phyloP scores from a whole-genome alignment of 2,888 invertebrate species.

The Neoascia interrupta region DNA sequence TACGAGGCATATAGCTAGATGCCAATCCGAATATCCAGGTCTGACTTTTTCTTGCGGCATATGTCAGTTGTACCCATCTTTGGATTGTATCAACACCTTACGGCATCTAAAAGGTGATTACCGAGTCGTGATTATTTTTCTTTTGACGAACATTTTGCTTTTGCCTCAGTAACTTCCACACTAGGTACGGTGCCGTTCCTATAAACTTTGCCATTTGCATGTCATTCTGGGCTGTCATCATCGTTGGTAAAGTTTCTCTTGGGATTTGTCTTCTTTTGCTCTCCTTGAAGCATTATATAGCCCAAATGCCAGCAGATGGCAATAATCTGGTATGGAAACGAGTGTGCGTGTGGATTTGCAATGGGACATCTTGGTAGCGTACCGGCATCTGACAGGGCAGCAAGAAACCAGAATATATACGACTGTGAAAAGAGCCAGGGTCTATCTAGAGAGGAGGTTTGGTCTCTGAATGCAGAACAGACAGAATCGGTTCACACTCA shows the following conservation, averaged over 20 bases:
- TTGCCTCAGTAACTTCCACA: constrained; percentile 1
- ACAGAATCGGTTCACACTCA: too few relatives aligned
- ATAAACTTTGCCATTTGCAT: constrained; percentile 62
- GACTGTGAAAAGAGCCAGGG: too few relatives aligned
- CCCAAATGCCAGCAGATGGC: too few relatives aligned
- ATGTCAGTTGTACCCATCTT: constrained; percentile 62
- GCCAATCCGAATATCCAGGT: constrained; percentile 4
- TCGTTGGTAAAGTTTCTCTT: constrained; percentile 22
- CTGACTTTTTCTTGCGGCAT: constrained; percentile 35
- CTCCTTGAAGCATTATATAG: too few relatives aligned
- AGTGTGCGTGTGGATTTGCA: too few relatives aligned
- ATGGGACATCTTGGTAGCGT: too few relatives aligned
- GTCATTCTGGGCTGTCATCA: constrained; percentile 31
- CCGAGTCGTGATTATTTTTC: neutral
- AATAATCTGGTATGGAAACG: too few relatives aligned
- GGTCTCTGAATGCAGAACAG: constrained; percentile 5
- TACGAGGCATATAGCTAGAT: constrained; percentile 19
- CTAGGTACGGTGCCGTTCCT: constrained; percentile 3
- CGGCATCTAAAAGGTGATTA: neutral
- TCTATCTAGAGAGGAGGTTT: too few relatives aligned
- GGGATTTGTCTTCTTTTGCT: too few relatives aligned
- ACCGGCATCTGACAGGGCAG: neutral
- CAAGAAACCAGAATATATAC: too few relatives aligned
- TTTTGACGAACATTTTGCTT: constrained; percentile 20
- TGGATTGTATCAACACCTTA: constrained; percentile 36